These are phyloP conservation scores for Hedya salicella DNA, from an alignment of 2,888 invertebrate genomes.

Conservation along the genomic window DNA sequence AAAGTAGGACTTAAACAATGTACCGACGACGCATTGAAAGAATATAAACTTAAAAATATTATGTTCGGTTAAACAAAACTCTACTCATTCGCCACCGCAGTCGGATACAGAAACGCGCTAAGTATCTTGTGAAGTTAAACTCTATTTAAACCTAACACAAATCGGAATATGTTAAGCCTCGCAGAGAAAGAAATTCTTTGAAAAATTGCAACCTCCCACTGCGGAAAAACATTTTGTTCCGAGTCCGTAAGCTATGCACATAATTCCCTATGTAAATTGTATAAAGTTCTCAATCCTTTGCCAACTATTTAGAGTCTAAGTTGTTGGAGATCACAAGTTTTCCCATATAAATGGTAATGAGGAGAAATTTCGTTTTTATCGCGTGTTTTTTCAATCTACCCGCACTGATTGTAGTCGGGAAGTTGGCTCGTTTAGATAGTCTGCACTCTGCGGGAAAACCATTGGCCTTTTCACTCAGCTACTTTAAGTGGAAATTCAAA, in stretches of 20 bases:
- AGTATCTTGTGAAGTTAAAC: conserved; percentile 7
- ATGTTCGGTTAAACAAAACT: not conserved
- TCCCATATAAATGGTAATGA: conserved; percentile 78
- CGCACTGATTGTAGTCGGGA: conserved; percentile 34
- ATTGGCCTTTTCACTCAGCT: conserved; percentile 36
- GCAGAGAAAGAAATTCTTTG: conserved; percentile 33
- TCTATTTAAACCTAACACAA: conserved; percentile 33
- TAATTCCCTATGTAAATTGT: conserved; percentile 50
- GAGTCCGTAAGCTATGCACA: conserved; percentile 42
- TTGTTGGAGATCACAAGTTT: conserved; percentile 66
- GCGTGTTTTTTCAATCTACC: conserved; percentile 45
- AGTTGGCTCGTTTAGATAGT: conserved; percentile 40
- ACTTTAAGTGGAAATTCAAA: conserved; percentile 26
- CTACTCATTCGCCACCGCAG: not conserved
- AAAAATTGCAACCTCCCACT: conserved; percentile 36
- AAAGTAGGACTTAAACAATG: too few species aligned
- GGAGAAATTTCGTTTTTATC: conserved; percentile 53
- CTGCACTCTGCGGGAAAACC: conserved; percentile 28
- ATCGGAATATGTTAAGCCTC: conserved; percentile 31
- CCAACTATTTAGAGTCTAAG: conserved; percentile 60
- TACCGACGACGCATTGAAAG: too few species aligned
- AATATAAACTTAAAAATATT: too few species aligned
- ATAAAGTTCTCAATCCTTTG: conserved; percentile 61
- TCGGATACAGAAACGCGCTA: conserved; percentile 1
- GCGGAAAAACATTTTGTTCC: conserved; percentile 36